Evolutionary conservation across 2,113 vertebrate species (phyloP).

Genomic region (Uria aalge): DNA sequence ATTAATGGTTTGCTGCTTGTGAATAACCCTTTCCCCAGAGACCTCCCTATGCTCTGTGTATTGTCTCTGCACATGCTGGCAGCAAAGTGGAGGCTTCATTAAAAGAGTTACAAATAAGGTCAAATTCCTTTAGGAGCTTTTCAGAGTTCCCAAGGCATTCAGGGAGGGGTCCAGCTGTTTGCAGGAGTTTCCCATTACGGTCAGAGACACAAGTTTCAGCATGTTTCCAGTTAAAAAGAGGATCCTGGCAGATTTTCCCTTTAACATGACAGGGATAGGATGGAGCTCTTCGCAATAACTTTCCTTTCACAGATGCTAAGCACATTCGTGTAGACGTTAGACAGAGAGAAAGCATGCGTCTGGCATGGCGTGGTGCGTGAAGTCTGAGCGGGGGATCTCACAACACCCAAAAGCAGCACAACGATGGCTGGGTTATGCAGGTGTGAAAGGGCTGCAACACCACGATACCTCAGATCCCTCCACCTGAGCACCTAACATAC

Average conservation of each 20-base stretch:
- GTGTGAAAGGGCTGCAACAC: background rate
- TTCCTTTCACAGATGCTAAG: background rate
- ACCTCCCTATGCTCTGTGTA: background rate
- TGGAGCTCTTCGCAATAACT: background rate
- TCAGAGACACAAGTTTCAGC: conserved; percentile 13
- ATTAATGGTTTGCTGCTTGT: conserved; percentile 22
- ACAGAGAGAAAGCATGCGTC: background rate
- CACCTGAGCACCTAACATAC: background rate
- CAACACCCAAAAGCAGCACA: background rate
- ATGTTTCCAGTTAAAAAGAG: background rate
- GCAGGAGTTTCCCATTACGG: background rate
- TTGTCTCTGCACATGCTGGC: background rate
- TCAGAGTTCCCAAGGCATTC: conserved; percentile 30
- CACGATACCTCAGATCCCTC: background rate
- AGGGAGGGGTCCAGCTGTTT: conserved; percentile 36
- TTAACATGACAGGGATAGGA: background rate
- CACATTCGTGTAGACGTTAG: background rate
- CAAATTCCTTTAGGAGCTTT: conserved; percentile 52
- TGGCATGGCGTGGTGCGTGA: background rate
- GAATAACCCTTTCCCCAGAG: conserved; percentile 24
- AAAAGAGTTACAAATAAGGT: conserved; percentile 48
- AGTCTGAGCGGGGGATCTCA: background rate
- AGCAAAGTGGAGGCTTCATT: conserved; percentile 33
- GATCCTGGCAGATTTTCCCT: background rate
- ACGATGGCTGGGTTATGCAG: background rate